Evolutionary conservation across 2,113 vertebrate species (phyloP).

Genomic region (Scolopax mira): DNA sequence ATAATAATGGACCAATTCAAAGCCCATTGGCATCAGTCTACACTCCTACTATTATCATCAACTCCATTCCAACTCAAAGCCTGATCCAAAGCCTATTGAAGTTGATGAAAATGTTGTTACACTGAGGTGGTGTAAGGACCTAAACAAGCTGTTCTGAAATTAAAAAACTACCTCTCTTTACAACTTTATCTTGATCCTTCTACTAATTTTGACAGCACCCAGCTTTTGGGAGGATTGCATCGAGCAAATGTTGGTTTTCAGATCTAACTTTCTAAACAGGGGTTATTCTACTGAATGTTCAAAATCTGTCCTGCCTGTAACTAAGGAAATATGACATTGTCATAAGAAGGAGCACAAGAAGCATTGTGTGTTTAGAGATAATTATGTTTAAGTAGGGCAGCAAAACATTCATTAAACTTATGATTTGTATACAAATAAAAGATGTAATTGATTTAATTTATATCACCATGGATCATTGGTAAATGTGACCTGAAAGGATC

Average conservation of each 20-base stretch:
- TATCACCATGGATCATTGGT: background rate
- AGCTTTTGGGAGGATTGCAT: background rate
- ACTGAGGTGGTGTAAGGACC: background rate
- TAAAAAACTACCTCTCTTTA: background rate
- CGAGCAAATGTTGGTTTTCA: background rate
- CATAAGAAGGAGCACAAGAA: background rate
- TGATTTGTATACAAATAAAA: slow-evolving; percentile 6
- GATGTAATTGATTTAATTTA: background rate
- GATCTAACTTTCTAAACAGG: background rate
- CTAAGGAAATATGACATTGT: background rate
- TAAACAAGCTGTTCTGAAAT: background rate
- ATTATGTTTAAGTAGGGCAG: background rate
- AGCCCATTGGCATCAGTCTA: background rate
- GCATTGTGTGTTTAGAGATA: background rate
- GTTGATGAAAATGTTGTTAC: background rate
- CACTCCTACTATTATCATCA: background rate
- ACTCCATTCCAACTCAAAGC: background rate
- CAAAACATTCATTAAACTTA: background rate
- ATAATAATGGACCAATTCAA: background rate
- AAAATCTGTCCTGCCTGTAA: background rate
- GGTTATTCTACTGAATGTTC: background rate
- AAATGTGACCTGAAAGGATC: slow-evolving; percentile 7
- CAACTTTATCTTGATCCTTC: background rate
- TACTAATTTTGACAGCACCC: background rate
- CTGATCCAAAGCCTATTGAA: background rate